Conservation (phyloP, 2,888 invertebrate species). For the Carpatolechia fugitivella region DNA sequence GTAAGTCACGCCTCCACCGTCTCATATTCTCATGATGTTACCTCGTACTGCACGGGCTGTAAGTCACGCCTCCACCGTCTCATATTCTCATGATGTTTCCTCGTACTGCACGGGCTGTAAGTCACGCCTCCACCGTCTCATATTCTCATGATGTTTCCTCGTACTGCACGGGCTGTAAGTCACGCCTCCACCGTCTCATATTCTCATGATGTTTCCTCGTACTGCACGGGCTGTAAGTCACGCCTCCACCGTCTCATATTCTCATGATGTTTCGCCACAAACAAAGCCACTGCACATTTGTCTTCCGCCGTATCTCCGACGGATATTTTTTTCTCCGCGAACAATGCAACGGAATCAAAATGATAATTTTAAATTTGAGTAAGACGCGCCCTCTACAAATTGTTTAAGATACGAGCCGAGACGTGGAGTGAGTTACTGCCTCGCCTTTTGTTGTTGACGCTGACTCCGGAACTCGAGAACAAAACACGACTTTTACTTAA, state of each 20-base stretch:
- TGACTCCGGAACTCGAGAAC: background rate
- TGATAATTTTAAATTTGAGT: conserved; percentile 52
- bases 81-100: no score
- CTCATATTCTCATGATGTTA: no score
- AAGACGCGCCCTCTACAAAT: conserved; percentile 37
- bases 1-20: no score
- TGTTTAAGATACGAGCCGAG: conserved; percentile 40
- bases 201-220: no score
- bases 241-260: conserved; percentile 61
- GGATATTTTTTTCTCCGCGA: conserved; percentile 52
- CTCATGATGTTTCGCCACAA: conserved; percentile 50
- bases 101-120: no score
- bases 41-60: no score
- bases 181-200: no score
- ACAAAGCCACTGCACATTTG: conserved; percentile 62
- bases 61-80: no score
- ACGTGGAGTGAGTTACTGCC: background rate
- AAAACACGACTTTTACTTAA: background rate
- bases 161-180: no score
- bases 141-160: no score
- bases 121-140: no score
- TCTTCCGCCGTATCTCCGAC: conserved; percentile 49
- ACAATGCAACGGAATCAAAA: conserved; percentile 44
- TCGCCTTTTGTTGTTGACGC: background rate
- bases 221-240: conserved; percentile 58